A percentile compares a stretch with the other conserved stretches of the same genome.
Conservation (phyloP, 2,797 vertebrate genomes). For the Peromyscus eremicus region DNA sequence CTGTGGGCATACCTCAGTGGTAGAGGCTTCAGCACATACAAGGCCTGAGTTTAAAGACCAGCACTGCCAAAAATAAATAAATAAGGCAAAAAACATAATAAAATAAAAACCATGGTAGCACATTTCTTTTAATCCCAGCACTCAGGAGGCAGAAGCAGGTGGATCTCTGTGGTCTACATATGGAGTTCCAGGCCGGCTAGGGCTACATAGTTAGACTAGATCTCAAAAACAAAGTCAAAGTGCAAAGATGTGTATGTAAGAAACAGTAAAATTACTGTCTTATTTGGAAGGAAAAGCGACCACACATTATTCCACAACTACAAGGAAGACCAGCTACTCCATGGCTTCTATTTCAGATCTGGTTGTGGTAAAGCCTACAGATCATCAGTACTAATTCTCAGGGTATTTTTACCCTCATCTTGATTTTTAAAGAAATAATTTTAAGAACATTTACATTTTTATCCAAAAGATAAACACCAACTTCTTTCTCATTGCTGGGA, state of each 20-base stretch:
- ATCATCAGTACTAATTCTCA: not conserved
- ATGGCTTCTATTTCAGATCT: not conserved
- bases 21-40: not conserved
- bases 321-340: not conserved
- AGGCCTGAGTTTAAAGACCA: not conserved
- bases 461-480: conserved; percentile 20
- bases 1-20: not conserved
- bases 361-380: not conserved
- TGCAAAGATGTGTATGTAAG: not conserved
- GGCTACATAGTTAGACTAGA: not conserved
- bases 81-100: not conserved
- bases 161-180: not conserved
- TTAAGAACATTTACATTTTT: conserved; percentile 38
- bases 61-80: no score
- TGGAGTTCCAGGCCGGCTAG: not conserved
- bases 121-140: not conserved
- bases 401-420: not conserved
- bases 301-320: not conserved
- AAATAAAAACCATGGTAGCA: not conserved
- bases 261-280: not conserved
- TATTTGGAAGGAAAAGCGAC: not conserved
- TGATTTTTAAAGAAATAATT: conserved; percentile 36
- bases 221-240: not conserved
- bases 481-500: not conserved
- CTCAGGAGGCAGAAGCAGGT: not conserved